Base-by-base conservation (phyloP, 2,797 vertebrate species). In the Chlorospingus flavigularis region DNA sequence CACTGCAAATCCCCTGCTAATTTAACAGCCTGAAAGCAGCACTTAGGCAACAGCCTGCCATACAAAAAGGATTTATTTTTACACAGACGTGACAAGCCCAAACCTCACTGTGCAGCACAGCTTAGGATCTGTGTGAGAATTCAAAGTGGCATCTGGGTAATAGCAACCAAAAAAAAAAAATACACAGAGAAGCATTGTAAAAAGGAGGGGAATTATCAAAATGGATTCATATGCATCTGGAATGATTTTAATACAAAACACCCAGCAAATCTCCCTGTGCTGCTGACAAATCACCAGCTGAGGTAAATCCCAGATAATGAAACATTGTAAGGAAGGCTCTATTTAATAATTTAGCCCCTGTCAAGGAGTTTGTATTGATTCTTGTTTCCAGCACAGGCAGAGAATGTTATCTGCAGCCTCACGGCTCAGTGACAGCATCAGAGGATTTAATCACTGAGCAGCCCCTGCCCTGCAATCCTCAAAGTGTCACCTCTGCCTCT, bases 261-360 rank as follows among this genome's bases (percentile, higher is more conserved):
- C 95, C 94, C 92, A 88, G 96, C 97, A 98, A 98, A 98, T 97
- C 97, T 97, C 90, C 92, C 84, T 19, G 24, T 25, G 13, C 95
- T 92, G 89, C 91, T 55, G 92, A 97, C 97, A 96, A 96, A 94
- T 96, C 94, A 93, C 93, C 88, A 97, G 97, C 95, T 85, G 97
- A 98, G 97, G 97, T 98, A 98, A 99, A 98, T 96, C 96, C 92
- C 86, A 94, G 96, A 98, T 98, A 98, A 98, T 98, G 97, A 98
- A 98, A 98, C 97, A 92, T 60, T 94, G 96, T 92, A 86, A 97
- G 96, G 97, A 97, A 98, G 97, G 97, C 95, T 97, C 97, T 96
- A 97, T 97, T 99, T 98, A 99, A 99, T 99, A 98, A 99, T 99
- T 99, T 98, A 99, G 97, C 95, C 97, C 95, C 96, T 97, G 98